Conservation (phyloP, 2,113 vertebrate genomes). For the Orycteropus afer region DNA sequence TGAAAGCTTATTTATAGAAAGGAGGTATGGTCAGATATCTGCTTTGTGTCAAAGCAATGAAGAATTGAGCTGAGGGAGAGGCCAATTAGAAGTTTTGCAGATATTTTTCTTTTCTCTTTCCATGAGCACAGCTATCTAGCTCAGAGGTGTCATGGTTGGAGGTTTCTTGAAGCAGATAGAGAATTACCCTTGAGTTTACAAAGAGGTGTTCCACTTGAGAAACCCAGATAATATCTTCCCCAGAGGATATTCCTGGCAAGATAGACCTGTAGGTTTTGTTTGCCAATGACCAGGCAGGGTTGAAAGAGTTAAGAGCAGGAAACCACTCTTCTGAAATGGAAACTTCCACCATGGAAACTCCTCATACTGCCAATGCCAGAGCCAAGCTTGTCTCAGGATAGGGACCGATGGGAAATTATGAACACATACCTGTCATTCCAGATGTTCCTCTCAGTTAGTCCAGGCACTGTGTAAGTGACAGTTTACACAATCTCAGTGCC, state of each 20-base stretch:
- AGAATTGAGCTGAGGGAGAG: background rate
- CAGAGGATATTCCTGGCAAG: background rate
- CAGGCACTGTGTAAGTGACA: background rate
- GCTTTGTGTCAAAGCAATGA: background rate
- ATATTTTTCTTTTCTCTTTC: background rate
- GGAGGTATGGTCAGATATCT: background rate
- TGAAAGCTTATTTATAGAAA: background rate
- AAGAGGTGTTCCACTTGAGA: background rate
- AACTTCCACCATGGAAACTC: fast-evolving
- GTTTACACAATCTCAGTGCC: background rate
- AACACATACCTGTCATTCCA: background rate
- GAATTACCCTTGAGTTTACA: background rate
- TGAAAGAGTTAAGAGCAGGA: fast-evolving
- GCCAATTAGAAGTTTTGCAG: background rate
- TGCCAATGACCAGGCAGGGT: background rate
- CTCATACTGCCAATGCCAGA: too few species aligned
- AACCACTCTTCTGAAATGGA: fast-evolving
- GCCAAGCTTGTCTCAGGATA: fast-evolving
- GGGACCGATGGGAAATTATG: background rate
- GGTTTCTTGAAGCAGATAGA: background rate
- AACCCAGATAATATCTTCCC: background rate
- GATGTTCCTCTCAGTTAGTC: background rate
- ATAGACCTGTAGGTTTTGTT: background rate
- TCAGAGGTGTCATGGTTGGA: fast-evolving
- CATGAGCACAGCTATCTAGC: background rate